Evolutionary conservation across 2,113 vertebrate species (phyloP).

Genomic region (Cyphomyrus discorhynchus): DNA sequence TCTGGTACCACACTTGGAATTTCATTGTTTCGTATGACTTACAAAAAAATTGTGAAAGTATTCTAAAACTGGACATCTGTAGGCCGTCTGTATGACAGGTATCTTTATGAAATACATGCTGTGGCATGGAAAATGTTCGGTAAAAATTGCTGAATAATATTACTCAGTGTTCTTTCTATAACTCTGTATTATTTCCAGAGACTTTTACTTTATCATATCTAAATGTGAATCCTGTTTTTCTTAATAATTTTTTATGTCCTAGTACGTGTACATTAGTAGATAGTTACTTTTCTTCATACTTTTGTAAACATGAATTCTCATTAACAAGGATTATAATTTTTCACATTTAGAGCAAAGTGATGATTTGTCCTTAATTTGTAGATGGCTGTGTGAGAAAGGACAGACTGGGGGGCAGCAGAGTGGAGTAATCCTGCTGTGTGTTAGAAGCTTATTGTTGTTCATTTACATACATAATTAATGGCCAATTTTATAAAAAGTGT

Average conservation of each 20-base stretch:
- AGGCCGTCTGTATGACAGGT: not conserved
- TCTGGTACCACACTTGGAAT: not conserved
- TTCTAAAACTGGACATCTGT: not conserved
- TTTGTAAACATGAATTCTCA: not conserved
- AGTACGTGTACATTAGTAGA: not conserved
- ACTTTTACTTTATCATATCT: not conserved
- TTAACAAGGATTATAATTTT: not conserved
- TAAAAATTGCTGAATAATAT: not conserved
- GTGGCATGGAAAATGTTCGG: not conserved
- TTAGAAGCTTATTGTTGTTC: not conserved
- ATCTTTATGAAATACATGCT: not conserved
- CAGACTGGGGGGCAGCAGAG: not conserved
- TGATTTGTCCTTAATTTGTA: slow-evolving; percentile 1
- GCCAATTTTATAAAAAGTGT: not conserved
- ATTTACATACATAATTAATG: not conserved
- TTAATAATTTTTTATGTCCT: not conserved
- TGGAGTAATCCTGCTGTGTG: not conserved
- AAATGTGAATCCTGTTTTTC: not conserved
- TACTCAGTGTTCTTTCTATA: not conserved
- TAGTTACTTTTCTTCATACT: not conserved
- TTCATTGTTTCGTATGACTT: not conserved
- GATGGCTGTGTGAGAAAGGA: not conserved
- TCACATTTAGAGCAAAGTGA: not conserved
- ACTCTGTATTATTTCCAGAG: not conserved
- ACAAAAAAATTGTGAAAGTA: not conserved